Percentiles rank a stretch among this genome's conserved stretches.
Evolutionary conservation across 1,140 invertebrate genomes (phyloP).

Genomic region (Drosophila pseudoananassae): DNA sequence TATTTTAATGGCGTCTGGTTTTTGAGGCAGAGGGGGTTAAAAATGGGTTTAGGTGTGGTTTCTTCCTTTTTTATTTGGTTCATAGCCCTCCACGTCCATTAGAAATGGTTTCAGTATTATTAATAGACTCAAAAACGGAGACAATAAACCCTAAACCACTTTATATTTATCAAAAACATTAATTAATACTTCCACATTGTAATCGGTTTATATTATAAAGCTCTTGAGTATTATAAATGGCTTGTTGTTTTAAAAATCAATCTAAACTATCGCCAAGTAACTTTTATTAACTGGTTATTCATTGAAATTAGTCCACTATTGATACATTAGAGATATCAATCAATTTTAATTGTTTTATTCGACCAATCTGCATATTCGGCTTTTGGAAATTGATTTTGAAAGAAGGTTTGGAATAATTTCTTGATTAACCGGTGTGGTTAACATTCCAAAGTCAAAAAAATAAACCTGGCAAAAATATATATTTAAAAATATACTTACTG

Average conservation of each 20-base stretch:
- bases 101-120: constrained; percentile 18
- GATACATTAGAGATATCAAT: constrained; percentile 2
- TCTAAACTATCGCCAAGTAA: not conserved
- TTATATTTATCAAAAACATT: no score
- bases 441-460: not conserved
- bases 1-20: constrained; percentile 17
- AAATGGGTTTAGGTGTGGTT: constrained; percentile 34
- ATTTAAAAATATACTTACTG: constrained; percentile 87
- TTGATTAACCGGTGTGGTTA: not conserved
- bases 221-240: not conserved
- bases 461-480: not conserved
- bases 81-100: constrained; percentile 14
- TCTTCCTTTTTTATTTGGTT: not conserved
- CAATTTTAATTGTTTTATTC: not conserved
- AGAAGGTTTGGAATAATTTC: not conserved
- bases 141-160: not conserved
- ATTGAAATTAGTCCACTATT: not conserved
- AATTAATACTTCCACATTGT: no score
- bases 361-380: constrained; percentile 14
- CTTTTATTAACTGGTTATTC: constrained; percentile 4
- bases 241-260: constrained; percentile 1
- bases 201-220: not conserved
- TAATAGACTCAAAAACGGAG: constrained; percentile 5
- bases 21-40: not conserved
- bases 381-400: constrained; percentile 1